Percentiles rank a stretch among this genome's conserved stretches.
Evolutionary conservation across 2,888 invertebrate species (phyloP).

Genomic region (Ormyrus nitidulus): DNA sequence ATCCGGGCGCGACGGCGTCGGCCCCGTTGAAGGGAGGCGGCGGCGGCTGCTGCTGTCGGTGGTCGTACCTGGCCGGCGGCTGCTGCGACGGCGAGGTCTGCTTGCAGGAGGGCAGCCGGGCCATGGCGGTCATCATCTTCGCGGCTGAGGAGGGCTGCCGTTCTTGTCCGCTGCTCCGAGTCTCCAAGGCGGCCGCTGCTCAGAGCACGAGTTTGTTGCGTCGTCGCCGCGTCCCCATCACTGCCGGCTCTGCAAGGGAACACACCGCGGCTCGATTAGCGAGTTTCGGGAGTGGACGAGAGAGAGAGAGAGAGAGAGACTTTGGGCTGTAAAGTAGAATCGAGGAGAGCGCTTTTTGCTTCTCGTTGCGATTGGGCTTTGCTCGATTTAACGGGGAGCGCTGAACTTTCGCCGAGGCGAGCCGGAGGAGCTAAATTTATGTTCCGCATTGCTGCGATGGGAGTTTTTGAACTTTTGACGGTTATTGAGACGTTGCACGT

Average conservation of each 20-base stretch:
- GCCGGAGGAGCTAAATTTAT: too few relatives aligned
- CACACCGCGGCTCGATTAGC: background rate
- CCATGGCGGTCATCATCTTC: conserved; percentile 74
- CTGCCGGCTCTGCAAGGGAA: background rate
- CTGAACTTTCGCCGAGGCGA: too few relatives aligned
- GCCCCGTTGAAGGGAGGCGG: too few relatives aligned
- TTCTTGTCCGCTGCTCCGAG: too few relatives aligned
- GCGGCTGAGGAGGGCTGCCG: background rate
- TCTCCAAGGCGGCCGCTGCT: background rate
- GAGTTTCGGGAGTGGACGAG: background rate
- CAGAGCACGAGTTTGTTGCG: conserved; percentile 64
- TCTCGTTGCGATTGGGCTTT: too few relatives aligned
- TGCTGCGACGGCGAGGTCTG: conserved; percentile 68
- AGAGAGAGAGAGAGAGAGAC: too few relatives aligned
- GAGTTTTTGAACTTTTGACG: too few relatives aligned
- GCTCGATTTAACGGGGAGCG: too few relatives aligned
- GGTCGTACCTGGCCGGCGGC: conserved; percentile 5
- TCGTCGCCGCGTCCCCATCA: conserved; percentile 68
- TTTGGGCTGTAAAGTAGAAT: too few relatives aligned
- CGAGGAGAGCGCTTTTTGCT: too few relatives aligned
- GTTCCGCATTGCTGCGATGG: too few relatives aligned
- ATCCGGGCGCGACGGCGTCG: conserved; percentile 53
- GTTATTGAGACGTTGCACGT: too few relatives aligned
- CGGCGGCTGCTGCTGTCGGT: conserved; percentile 29
- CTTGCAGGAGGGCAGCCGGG: conserved; percentile 72